Base-by-base conservation (phyloP, 2,113 vertebrate genomes). In the Entelurus aequoreus region DNA sequence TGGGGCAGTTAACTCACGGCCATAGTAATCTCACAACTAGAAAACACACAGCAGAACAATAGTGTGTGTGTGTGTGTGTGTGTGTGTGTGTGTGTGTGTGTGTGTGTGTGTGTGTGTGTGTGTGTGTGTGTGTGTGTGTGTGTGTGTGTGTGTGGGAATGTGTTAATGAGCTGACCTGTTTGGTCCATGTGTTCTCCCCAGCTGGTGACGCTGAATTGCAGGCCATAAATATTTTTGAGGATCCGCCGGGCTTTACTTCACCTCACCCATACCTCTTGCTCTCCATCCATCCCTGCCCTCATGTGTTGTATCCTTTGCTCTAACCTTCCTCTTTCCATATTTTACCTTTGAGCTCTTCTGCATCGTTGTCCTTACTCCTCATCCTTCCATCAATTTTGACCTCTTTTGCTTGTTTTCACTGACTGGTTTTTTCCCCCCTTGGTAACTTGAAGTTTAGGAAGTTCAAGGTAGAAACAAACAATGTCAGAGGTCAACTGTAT, bases 131-230 rank as follows among this genome's bases (percentile, higher is more conserved):
- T 72, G 76, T 67, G 48, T 60, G 71, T 75, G 56, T 55, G 69
- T 66, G 68, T 48, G 59, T 68, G 71, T 58, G 63, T 58, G 71
- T 63, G 80, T 68, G 66, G 72, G 72, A 70, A 78, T 60, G 75
- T 78, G 81, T 87, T 86, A 88, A 89, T 88, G 85, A 88, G 80
- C 65, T 89, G 90, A 89, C 87, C 89, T 87, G 77, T 78, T 83
- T 82, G 80, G 76, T 83, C 80, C 87, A 88, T 88, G 87, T 90
- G 87, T 84, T 88, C 80, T 86, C 79, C 82, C 84, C 85, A 85
- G 80, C 81, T 88, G 86, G 79, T 78, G 71, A 49, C 76, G 61
- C 79, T 77, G 76, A 80, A 79, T 76, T 83, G 71, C 74, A 85
- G 74, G 84, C 85, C 49, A 68, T 87, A 88, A 88, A 87, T 86